A percentile compares a stretch with the other conserved stretches of the same genome.
phyloP scores from a whole-genome alignment of 2,113 vertebrate genomes.

The Campylomormyrus numenius region DNA sequence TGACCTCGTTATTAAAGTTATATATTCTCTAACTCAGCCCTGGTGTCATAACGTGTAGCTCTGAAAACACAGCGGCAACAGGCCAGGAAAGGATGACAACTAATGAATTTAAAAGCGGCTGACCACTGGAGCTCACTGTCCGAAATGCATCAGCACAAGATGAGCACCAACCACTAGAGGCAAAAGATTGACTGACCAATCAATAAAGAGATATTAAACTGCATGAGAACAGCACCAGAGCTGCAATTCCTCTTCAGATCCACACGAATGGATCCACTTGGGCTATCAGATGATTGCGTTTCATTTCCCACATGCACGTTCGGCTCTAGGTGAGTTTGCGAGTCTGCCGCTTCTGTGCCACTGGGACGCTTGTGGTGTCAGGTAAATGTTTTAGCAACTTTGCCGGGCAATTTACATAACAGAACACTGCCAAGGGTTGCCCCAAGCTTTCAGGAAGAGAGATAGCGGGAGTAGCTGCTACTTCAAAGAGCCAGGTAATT shows the following conservation, averaged over 20 bases:
- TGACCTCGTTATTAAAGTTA: neutral
- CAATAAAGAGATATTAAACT: constrained; percentile 3
- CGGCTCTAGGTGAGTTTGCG: neutral
- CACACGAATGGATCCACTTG: neutral
- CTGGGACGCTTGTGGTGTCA: neutral
- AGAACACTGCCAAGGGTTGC: neutral
- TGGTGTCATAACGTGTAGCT: neutral
- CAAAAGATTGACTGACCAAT: neutral
- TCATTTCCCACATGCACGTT: neutral
- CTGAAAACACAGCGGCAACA: neutral
- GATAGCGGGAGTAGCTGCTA: neutral
- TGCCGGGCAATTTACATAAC: neutral
- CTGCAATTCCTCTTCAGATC: neutral
- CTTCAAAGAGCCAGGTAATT: constrained; percentile 8
- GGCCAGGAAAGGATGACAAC: neutral
- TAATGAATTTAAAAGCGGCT: neutral
- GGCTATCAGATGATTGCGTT: neutral
- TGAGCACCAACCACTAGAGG: neutral
- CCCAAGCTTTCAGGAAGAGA: neutral
- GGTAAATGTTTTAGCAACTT: constrained; percentile 12
- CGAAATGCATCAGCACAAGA: neutral
- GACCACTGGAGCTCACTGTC: neutral
- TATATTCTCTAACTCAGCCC: neutral
- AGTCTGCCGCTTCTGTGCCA: neutral
- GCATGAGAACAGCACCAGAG: neutral